Base-by-base conservation (phyloP, 2,113 vertebrate genomes). In the Bagarius yarrelli region DNA sequence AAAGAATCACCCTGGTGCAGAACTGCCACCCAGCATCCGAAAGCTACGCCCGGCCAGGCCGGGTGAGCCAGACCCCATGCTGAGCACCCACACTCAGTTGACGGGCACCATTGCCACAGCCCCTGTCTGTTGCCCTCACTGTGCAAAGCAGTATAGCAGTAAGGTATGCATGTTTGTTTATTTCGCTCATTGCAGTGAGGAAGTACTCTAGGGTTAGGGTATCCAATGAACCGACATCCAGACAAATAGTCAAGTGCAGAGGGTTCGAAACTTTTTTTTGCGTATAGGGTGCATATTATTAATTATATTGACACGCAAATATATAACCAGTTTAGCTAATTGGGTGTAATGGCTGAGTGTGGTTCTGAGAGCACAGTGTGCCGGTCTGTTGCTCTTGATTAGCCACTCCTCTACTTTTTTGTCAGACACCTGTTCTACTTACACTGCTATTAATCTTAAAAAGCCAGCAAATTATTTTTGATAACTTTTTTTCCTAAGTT, bases 101-200 rank as follows among this genome's bases (percentile, higher is more conserved):
- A 98, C 97, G 0, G 98, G 98, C 81, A 99, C 98, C 27, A 98
- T 98, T 0, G 97, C 97, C 57, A 96, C 95, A 0, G 95, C 96
- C 0, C 98, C 98, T 0, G 98, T 99, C 80, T 99, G 97, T 88
- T 99, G 98, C 74, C 97, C 96, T 0, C 96, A 99, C 89, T 99
- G 98, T 63, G 96, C 96, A 90, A 99, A 99, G 83, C 98, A 99
- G 88, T 99, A 99, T 87, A 99, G 97, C 91, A 99, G 98, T 86
- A 99, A 99, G 96, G 98, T 96, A 71, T 9, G 44, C 61, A 9
- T 30, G 27, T 52, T 63, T 69, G 70, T 60, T 19, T 32, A 40
- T n/a, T n/a, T n/a, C n/a, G n/a, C n/a, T n/a, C 13, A 47, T 16
- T 13, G n/a, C 25, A 27, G 18, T 25, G n/a, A 25, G 40, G 23